These are phyloP conservation scores for Entelurus aequoreus DNA, from an alignment of 2,113 vertebrate species.

Conservation along the genomic window DNA sequence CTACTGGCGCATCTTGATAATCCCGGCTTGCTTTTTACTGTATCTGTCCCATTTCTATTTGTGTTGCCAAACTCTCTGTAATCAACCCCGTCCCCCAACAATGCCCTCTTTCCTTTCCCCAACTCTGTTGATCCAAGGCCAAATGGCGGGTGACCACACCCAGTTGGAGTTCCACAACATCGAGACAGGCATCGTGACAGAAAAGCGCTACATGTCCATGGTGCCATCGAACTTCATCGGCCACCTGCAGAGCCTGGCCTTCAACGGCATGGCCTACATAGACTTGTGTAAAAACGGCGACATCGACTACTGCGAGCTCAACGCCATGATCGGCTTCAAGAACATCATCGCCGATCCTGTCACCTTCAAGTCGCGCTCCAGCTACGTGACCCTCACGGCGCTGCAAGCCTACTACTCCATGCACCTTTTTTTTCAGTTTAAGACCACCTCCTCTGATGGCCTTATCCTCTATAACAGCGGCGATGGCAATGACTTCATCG, in stretches of 20 bases:
- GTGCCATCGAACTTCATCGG: constrained; percentile 98
- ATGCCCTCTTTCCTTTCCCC: constrained; percentile 11
- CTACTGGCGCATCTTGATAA: neutral
- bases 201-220: constrained; percentile 86
- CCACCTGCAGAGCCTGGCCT: constrained; percentile 93
- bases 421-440: constrained; percentile 99
- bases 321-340: constrained; percentile 95
- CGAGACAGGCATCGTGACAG: constrained; percentile 97
- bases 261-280: constrained; percentile 98
- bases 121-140: constrained; percentile 73
- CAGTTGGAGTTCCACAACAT: constrained; percentile 98
- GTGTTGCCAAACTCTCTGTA: neutral
- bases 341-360: constrained; percentile 97
- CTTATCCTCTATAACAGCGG: constrained; percentile 97
- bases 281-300: constrained; percentile 98
- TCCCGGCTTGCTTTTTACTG: neutral
- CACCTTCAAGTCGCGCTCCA: constrained; percentile 97
- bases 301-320: constrained; percentile 98
- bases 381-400: constrained; percentile 88
- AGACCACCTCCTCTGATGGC: constrained; percentile 95
- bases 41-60: neutral
- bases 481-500: constrained; percentile 97
- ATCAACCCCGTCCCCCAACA: constrained; percentile 11
- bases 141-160: constrained; percentile 97
- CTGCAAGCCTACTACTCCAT: constrained; percentile 98